Evolutionary conservation across 2,113 vertebrate genomes (phyloP).

Genomic region (Pitta sordida): DNA sequence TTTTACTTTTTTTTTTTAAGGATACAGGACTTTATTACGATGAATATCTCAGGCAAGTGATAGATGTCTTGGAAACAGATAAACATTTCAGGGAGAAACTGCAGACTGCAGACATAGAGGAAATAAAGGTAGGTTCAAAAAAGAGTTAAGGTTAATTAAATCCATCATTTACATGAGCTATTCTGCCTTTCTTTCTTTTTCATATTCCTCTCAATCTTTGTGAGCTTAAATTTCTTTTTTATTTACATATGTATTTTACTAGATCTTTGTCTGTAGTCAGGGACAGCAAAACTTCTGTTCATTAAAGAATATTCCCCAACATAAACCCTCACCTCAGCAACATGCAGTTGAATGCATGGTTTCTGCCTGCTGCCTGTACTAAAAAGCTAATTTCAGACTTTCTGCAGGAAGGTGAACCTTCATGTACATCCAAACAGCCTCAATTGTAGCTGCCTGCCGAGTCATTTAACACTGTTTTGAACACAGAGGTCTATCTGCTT

Average conservation of each 20-base stretch:
- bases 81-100: constrained; percentile 97
- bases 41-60: constrained; percentile 96
- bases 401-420: neutral
- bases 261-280: neutral
- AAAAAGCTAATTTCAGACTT: neutral
- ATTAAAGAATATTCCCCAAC: neutral
- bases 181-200: neutral
- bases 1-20: constrained; percentile 59
- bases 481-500: neutral
- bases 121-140: constrained; percentile 88
- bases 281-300: neutral
- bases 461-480: neutral
- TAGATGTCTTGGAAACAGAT: constrained; percentile 97
- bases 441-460: neutral
- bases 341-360: neutral
- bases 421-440: neutral
- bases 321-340: neutral
- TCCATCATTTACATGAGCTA: neutral
- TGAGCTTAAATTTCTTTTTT: neutral
- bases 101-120: constrained; percentile 96
- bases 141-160: neutral
- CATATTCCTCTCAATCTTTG: neutral
- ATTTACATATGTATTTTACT: neutral
- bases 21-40: constrained; percentile 98
- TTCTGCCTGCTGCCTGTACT: neutral